A percentile compares a stretch with the other conserved stretches of the same genome.
Evolutionary conservation across 2,888 invertebrate species (phyloP).

Genomic region (Cerceris rybyensis): DNA sequence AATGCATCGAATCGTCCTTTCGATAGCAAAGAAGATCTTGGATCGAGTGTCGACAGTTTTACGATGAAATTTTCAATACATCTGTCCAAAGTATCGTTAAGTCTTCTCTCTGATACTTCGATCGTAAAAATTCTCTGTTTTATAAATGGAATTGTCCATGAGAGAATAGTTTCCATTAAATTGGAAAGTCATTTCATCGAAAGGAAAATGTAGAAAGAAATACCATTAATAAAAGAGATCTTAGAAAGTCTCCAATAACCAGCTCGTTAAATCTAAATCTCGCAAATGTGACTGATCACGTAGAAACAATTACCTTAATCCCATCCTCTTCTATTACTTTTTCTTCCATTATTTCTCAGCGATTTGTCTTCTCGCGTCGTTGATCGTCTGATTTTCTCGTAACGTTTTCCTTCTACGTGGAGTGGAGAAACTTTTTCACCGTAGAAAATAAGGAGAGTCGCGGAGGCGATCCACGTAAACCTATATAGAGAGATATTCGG

Average conservation of each 20-base stretch:
- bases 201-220: too few relatives aligned
- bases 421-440: not conserved
- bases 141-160: too few relatives aligned
- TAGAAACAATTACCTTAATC: too few relatives aligned
- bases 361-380: not conserved
- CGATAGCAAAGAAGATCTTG: not conserved
- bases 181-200: too few relatives aligned
- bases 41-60: not conserved
- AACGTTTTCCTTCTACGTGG: not conserved
- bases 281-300: too few relatives aligned
- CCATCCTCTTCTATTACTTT: too few relatives aligned
- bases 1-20: conserved; percentile 32
- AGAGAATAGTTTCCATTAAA: too few relatives aligned
- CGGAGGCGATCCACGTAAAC: conserved; percentile 37
- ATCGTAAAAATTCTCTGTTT: too few relatives aligned
- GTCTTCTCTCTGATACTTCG: too few relatives aligned
- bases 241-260: too few relatives aligned
- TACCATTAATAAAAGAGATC: too few relatives aligned
- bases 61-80: not conserved
- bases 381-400: not conserved
- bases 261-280: too few relatives aligned
- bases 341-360: not conserved
- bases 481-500: conserved; percentile 62
- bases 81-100: not conserved
- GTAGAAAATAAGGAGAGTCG: conserved; percentile 7